Evolutionary conservation across 37 sponge, comb jelly and placozoan species (phyloP).

Genomic region (Hexactinellida sp.): DNA sequence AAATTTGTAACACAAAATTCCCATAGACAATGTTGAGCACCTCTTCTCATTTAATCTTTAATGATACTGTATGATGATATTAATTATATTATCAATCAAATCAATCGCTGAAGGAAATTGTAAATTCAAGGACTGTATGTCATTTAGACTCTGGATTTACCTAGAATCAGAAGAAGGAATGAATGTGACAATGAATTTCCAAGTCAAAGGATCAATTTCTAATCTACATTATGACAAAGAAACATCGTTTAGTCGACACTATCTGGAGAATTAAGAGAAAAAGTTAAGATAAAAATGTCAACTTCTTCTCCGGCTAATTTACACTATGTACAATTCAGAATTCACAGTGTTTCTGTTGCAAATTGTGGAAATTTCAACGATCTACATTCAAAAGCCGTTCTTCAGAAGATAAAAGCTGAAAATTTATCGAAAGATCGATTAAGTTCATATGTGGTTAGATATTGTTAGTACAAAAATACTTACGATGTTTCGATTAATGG

Average conservation of each 20-base stretch:
- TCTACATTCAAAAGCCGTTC: too few relatives aligned
- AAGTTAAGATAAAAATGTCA: neutral
- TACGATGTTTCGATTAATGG: neutral
- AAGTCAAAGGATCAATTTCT: neutral
- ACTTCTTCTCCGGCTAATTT: too few relatives aligned
- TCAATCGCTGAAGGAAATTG: neutral
- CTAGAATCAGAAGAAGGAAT: neutral
- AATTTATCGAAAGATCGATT: neutral
- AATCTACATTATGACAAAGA: neutral
- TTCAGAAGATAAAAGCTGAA: too few relatives aligned
- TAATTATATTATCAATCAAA: too few relatives aligned
- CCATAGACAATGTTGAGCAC: too few relatives aligned
- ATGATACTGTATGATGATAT: too few relatives aligned
- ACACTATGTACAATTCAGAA: neutral
- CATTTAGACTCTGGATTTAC: neutral
- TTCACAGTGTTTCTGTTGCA: neutral
- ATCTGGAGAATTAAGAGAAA: neutral
- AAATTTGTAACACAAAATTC: too few relatives aligned
- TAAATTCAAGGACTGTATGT: neutral
- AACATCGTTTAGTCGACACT: neutral
- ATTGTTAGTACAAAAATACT: neutral
- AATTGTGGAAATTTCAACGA: neutral
- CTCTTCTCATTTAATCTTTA: too few relatives aligned
- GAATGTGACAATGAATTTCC: neutral
- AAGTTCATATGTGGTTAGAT: neutral